A percentile compares a stretch with the other conserved stretches of the same genome.
phyloP scores from a whole-genome alignment of 2,888 invertebrate species.

The Agonopterix subpropinquella region DNA sequence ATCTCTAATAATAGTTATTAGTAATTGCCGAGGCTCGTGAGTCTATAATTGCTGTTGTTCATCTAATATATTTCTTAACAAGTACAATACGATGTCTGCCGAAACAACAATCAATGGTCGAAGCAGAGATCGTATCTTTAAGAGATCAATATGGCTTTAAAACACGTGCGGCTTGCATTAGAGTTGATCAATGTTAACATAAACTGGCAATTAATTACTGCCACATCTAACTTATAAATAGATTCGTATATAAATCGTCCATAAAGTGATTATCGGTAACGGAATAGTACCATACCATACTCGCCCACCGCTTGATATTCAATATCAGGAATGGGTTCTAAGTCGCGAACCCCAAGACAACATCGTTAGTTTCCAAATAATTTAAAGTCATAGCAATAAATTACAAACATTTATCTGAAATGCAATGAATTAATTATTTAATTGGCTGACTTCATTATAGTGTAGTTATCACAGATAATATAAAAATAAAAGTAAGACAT shows the following conservation, averaged over 20 bases:
- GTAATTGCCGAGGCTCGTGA: constrained; percentile 56
- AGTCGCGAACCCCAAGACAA: constrained; percentile 6
- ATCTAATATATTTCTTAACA: constrained; percentile 59
- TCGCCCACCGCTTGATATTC: constrained; percentile 19
- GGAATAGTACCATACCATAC: constrained; percentile 36
- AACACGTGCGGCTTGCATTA: constrained; percentile 45
- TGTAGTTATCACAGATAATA: constrained; percentile 71
- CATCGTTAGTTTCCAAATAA: constrained; percentile 9
- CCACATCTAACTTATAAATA: constrained; percentile 46
- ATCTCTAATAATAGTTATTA: constrained; percentile 42
- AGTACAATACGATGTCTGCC: constrained; percentile 44
- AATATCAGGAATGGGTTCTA: neutral
- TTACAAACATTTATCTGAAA: neutral
- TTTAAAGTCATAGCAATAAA: too few relatives aligned
- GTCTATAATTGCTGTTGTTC: constrained; percentile 48
- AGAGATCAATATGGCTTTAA: constrained; percentile 71
- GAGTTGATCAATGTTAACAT: constrained; percentile 40
- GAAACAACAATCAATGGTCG: constrained; percentile 17
- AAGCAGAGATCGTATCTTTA: constrained; percentile 39
- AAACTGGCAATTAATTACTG: constrained; percentile 38
- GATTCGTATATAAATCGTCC: constrained; percentile 31
- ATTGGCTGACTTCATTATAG: constrained; percentile 37
- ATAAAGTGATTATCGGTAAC: constrained; percentile 37
- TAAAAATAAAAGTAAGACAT: constrained; percentile 56
- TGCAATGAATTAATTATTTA: constrained; percentile 1